Evolutionary conservation across 2,888 invertebrate species (phyloP), one percentile per base, ranked within the genome.

Genomic region (Meta bourneti): DNA sequence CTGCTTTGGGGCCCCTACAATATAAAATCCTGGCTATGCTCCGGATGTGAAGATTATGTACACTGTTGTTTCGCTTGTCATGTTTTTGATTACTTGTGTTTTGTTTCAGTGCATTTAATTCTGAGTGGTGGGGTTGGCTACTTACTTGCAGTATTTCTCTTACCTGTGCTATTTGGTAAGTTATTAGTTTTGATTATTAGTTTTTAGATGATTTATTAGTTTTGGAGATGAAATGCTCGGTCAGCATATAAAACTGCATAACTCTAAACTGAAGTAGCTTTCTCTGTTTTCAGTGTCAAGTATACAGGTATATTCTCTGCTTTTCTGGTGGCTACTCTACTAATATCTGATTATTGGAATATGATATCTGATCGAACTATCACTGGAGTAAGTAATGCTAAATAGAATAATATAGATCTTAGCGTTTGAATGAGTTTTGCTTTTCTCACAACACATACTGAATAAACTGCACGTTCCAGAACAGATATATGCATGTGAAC

Each of bases 301-400:
- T 98, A 98, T 95, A 97, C 97, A 51, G 98, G 98, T 0, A 96
- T 98, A 91, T 97, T 98, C 94, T 97, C 98, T 0, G 96, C 97
- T 94, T 95, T 96, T 82, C 95, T 99, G 90, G 97, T 97, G 0
- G 94, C 97, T 9, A 96, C 96, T 93, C 95, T 98, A 82, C 95
- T 98, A 85, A 96, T 96, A 52, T 96, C 96, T 82, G 97, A 98
- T 95, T 97, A 97, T 94, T 99, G 98, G 98, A 93, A 92, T 13
- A 94, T 95, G 94, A 93, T 95, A 74, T 80, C 93, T 6, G 90
- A 93, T 87, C 82, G 86, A 49, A 93, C 93, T 95, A 84, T 94
- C 94, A 61, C 93, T 95, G 90, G 93, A 94, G 87, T 95, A 95
- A 94, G 93, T 95, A 49, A n/a, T 51, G 51, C 19, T 13, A 9